Base-by-base conservation (phyloP, 2,888 invertebrate species). In the Nebria brevicollis region DNA sequence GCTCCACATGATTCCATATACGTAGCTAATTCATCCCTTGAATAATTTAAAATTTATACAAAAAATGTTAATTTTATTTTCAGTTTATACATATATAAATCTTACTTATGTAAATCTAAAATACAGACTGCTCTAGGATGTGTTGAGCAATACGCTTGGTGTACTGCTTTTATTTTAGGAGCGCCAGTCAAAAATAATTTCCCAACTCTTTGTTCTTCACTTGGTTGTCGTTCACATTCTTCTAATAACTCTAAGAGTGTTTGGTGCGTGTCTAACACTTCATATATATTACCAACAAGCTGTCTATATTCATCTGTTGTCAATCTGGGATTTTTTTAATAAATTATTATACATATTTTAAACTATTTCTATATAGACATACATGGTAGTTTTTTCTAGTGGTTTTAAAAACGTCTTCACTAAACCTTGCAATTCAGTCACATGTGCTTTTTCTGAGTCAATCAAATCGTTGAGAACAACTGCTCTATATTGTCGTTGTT, bases 91-190 rank as follows among this genome's bases (percentile, higher is more conserved):
- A 34, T 4, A 34, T 34, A 5, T 20, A 34, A 34, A 34, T 90
- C 93, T 91, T 90, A 98, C 97, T 96, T 97, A 88, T 96, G 95
- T 88, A 95, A 95, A 89, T 98, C 98, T 85, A 99, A 92, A 85
- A 98, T 94, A 87, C 96, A 95, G 73, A 98, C 98, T 84, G 98
- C 98, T 89, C 94, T 93, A 0, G 99, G 99, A 92, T 99, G 99
- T 84, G 96, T 94, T 81, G 94, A 93, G 89, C 98, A 98, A 89
- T 99, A 99, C 13, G 92, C 91, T 86, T 95, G 94, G 88, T 98
- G 97, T 11, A 97, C 94, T 84, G 92, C 90, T 89, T 98, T 97
- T 84, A 97, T 92, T 86, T 93, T 92, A 25, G 95, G 94, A 4
- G 96, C 96, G 90, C 94, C 94, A 82, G 94, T 94, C 82, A 99